These are phyloP conservation scores for Orchestia grillus DNA, from an alignment of 1,140 invertebrate species.

Conservation along the genomic window DNA sequence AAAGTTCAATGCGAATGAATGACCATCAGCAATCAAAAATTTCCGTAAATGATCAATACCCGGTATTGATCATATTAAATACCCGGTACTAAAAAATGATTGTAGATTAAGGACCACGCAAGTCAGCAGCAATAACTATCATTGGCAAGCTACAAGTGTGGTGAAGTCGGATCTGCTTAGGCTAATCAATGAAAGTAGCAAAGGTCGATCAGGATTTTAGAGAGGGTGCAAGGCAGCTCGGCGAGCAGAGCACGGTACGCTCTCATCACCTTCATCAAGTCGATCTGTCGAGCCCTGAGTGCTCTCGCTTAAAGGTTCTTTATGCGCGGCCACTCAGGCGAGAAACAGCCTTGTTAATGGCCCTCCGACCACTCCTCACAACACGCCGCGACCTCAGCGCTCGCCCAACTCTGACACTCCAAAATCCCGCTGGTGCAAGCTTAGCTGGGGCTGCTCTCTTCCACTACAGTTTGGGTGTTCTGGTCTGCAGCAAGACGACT, in stretches of 20 bases:
- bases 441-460: not conserved
- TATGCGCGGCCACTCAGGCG: slow-evolving; percentile 49
- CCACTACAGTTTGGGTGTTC: not conserved
- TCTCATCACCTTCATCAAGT: slow-evolving; percentile 44
- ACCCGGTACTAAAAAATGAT: not conserved
- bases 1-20: not conserved
- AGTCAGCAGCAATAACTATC: not conserved
- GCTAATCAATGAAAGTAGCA: not conserved
- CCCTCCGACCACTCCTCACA: slow-evolving; percentile 38
- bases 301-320: slow-evolving; percentile 45
- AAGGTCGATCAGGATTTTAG: not conserved
- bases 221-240: not conserved
- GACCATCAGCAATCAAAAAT: not conserved
- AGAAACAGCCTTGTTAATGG: slow-evolving; percentile 53
- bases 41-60: not conserved
- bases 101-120: not conserved
- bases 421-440: not conserved
- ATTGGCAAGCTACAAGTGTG: not conserved
- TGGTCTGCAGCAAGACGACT: not conserved
- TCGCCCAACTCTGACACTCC: not conserved
- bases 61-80: no score
- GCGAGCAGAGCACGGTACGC: not conserved
- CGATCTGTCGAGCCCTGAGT: slow-evolving; percentile 46
- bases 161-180: not conserved
- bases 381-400: slow-evolving; percentile 33